Conservation (phyloP, 2,113 vertebrate species). For the Propithecus coquereli region DNA sequence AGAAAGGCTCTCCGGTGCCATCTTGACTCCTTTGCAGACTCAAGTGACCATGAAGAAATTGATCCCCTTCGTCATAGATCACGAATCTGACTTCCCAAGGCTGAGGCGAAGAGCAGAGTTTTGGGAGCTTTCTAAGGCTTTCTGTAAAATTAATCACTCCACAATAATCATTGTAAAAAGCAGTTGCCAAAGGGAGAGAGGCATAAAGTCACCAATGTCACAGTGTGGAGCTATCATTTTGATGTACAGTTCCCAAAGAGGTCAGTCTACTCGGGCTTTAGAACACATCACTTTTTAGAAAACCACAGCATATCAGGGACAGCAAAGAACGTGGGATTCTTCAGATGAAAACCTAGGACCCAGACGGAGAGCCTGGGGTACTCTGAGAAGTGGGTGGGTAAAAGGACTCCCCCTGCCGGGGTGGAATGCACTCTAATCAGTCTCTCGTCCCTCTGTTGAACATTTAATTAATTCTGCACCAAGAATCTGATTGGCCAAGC, state of each 20-base stretch:
- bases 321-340: background rate
- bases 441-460: background rate
- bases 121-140: background rate
- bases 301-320: background rate
- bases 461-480: background rate
- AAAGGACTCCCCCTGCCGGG: background rate
- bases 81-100: background rate
- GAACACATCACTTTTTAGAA: background rate
- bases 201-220: background rate
- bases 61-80: background rate
- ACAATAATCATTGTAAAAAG: conserved; percentile 35
- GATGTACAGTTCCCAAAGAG: background rate
- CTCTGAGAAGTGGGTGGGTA: background rate
- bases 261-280: background rate
- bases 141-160: background rate
- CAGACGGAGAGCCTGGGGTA: background rate
- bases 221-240: background rate
- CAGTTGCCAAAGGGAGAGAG: background rate
- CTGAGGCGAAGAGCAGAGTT: background rate
- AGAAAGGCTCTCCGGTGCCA: background rate
- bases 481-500: background rate
- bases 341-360: background rate
- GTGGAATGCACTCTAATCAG: background rate
- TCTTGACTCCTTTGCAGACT: background rate
- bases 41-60: background rate